Conservation (phyloP, 2,888 invertebrate species). For the Carpatolechia fugitivella region DNA sequence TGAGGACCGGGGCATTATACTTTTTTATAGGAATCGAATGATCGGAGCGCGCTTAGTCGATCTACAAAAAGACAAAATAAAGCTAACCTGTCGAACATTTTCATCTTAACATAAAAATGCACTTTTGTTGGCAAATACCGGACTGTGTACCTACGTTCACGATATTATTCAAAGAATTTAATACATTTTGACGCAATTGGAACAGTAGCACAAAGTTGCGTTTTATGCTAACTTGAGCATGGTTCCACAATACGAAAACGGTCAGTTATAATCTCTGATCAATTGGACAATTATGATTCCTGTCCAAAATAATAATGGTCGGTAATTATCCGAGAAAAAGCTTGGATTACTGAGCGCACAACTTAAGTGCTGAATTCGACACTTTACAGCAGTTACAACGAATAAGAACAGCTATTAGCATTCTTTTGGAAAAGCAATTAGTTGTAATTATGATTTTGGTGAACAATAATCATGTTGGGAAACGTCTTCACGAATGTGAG, state of each 20-base stretch:
- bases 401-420: conserved; percentile 45
- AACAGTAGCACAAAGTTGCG: neutral
- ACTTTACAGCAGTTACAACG: conserved; percentile 39
- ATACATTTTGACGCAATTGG: neutral
- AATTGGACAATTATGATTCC: conserved; percentile 12
- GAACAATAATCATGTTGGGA: conserved; percentile 21
- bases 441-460: conserved; percentile 33
- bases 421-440: conserved; percentile 48
- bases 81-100: conserved; percentile 6
- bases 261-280: neutral
- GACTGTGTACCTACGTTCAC: neutral
- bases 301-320: conserved; percentile 7
- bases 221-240: neutral
- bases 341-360: neutral
- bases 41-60: conserved; percentile 31
- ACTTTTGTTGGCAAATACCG: conserved; percentile 10
- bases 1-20: conserved; percentile 45
- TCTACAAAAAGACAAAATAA: conserved; percentile 17
- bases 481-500: neutral
- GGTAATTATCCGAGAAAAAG: conserved; percentile 15
- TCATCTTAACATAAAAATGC: conserved; percentile 12
- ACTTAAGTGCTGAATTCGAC: conserved; percentile 44
- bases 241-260: neutral
- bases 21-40: conserved; percentile 54
- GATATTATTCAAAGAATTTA: neutral